A percentile compares a stretch with the other conserved stretches of the same genome.
Evolutionary conservation across 2,888 invertebrate genomes (phyloP).

Genomic region (Pseudococcus viburni): DNA sequence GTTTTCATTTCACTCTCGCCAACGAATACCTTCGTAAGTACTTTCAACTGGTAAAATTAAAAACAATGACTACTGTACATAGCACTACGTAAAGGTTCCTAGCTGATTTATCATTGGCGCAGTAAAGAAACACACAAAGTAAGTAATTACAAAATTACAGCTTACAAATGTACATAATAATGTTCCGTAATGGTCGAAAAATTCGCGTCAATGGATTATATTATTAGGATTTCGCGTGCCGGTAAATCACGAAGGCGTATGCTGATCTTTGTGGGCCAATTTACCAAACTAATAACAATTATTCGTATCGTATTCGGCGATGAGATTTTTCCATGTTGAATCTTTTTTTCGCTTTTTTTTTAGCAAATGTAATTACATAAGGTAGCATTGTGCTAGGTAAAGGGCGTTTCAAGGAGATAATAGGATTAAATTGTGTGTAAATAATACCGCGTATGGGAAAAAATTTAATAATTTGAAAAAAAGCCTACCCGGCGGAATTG

Average conservation of each 20-base stretch:
- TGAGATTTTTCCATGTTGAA: constrained; percentile 15
- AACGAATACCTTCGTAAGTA: not conserved
- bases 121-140: not conserved
- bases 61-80: not conserved
- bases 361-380: not conserved
- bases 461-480: constrained; percentile 17
- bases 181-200: not conserved
- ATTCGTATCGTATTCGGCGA: constrained; percentile 8
- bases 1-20: not conserved
- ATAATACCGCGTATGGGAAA: not conserved
- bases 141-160: constrained; percentile 36
- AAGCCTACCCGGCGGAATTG: not conserved
- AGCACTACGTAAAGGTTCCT: not conserved
- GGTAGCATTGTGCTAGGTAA: not conserved
- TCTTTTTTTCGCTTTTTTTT: constrained; percentile 1
- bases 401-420: constrained; percentile 28
- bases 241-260: constrained; percentile 25
- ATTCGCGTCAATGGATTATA: constrained; percentile 2
- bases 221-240: constrained; percentile 39
- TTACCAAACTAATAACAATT: constrained; percentile 41
- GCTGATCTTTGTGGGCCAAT: constrained; percentile 7
- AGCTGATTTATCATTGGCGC: not conserved
- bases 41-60: not conserved
- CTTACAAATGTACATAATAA: not conserved
- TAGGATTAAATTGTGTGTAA: constrained; percentile 41